Evolutionary conservation across 1,140 invertebrate genomes (phyloP), one percentile per base, ranked within the genome.

Genomic region (Euura saliciscinereae): DNA sequence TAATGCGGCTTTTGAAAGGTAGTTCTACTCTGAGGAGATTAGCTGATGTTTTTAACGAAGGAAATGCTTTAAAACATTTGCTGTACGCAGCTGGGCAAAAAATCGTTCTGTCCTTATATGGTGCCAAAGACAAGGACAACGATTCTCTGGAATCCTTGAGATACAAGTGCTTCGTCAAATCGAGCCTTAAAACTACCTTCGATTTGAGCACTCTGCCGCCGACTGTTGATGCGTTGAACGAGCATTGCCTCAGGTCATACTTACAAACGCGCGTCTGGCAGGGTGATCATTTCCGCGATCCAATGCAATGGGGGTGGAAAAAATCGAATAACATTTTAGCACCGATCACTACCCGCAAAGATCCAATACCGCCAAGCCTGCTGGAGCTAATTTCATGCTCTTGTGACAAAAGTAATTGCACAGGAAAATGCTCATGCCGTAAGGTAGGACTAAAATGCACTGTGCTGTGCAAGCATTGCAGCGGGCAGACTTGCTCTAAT

Each of bases 271-370:
- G 69, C 59, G 8, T 45, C n/a, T 70, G 69, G 69, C 69, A 51
- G 42, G 69, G 69, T 13, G 69, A 70, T 42, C 51, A 13, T 70
- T 69, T 45, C 45, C 45, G 28, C 11, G 13, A 70, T 13, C 69
- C 69, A 4, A 70, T 70, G 45, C 69, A 70, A 43, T 70, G 45
- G 45, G 45, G 69, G 45, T 70, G 69, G 69, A 70, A 70, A 46
- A 69, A 70, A 70, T 45, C 44, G 43, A 70, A 43, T 2, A 3
- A 45, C 51, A 70, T 70, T 44, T 70, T 70, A 10, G 44, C 43
- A 45, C 69, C 45, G 45, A 46, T 70, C 10, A 51, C 45, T 13
- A 6, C 11, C 11, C 11, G 69, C 4, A 70, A 70, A n/a, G 69
- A 70, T 13, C 69, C 69, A 6, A 70, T 51, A n/a, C n/a, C n/a